These are phyloP conservation scores for Sardinella longiceps DNA, from an alignment of 2,797 vertebrate species.

Conservation along the genomic window DNA sequence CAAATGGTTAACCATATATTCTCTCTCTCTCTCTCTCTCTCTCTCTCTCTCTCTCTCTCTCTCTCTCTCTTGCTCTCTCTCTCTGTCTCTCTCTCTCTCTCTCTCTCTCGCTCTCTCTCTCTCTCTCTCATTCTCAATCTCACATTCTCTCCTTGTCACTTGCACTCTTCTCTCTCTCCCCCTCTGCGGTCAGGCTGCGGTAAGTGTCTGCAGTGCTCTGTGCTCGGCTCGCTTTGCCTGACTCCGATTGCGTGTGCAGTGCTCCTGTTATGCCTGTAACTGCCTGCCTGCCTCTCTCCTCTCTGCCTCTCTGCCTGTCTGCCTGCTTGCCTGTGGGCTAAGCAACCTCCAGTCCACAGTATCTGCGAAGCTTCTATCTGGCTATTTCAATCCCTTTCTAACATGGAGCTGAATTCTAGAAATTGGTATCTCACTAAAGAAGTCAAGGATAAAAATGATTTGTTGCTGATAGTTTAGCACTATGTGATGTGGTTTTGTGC, in stretches of 20 bases:
- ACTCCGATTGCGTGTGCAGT: constrained; percentile 32
- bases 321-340: neutral
- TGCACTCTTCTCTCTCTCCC: constrained; percentile 52
- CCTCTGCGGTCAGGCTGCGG: constrained; percentile 81
- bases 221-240: constrained; percentile 39
- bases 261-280: constrained; percentile 2
- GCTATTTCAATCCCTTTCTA: too few species aligned
- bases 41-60: neutral
- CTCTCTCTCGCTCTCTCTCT: neutral
- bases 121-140: neutral
- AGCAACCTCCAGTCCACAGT: too few species aligned
- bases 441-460: too few species aligned
- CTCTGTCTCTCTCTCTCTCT: neutral
- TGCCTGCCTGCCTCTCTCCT: neutral
- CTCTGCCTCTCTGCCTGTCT: constrained; percentile 1
- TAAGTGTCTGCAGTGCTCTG: constrained; percentile 74
- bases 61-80: neutral
- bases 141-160: constrained; percentile 44
- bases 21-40: neutral
- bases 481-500: neutral
- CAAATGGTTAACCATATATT: neutral
- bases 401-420: too few species aligned
- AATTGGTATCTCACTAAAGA: too few species aligned
- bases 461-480: too few species aligned
- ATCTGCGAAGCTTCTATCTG: too few species aligned